phyloP scores from a whole-genome alignment of 2,888 invertebrate genomes.

The Lypha dubia region DNA sequence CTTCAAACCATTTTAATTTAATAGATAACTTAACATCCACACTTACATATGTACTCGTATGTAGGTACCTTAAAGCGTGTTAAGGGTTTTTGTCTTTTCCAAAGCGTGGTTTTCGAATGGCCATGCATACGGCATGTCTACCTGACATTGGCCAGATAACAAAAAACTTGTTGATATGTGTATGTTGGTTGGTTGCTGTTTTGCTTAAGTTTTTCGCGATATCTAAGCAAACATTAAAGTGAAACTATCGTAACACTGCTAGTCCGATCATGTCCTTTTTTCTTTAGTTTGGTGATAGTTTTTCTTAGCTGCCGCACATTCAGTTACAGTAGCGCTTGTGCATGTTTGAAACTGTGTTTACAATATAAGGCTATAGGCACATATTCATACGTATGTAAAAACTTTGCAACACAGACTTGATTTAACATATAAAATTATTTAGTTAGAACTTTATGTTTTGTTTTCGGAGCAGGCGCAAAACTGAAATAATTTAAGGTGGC shows the following conservation, averaged over 20 bases:
- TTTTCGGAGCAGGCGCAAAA: neutral
- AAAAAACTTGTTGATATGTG: slow-evolving; percentile 17
- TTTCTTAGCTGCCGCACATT: slow-evolving; percentile 34
- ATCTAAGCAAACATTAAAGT: slow-evolving; percentile 41
- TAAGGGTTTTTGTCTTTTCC: slow-evolving; percentile 29
- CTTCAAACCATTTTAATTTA: slow-evolving; percentile 70
- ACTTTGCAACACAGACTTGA: no score
- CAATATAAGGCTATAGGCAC: slow-evolving; percentile 19
- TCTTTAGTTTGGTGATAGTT: slow-evolving; percentile 3
- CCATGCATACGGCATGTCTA: neutral
- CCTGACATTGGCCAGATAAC: slow-evolving; percentile 9
- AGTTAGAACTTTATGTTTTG: slow-evolving; percentile 22
- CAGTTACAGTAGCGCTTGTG: slow-evolving; percentile 61
- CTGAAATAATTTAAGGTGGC: neutral
- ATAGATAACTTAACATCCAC: slow-evolving; percentile 60
- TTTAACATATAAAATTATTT: no score
- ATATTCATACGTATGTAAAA: neutral
- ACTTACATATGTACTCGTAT: no score
- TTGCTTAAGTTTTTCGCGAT: slow-evolving; percentile 25
- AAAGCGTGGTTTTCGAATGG: neutral
- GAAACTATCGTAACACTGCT: slow-evolving; percentile 16
- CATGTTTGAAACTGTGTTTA: slow-evolving; percentile 34
- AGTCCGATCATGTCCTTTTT: neutral
- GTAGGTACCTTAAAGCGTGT: no score
- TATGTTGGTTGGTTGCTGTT: slow-evolving; percentile 21